phyloP scores from a whole-genome alignment of 1,140 invertebrate genomes.

The Drosophila malerkotliana region DNA sequence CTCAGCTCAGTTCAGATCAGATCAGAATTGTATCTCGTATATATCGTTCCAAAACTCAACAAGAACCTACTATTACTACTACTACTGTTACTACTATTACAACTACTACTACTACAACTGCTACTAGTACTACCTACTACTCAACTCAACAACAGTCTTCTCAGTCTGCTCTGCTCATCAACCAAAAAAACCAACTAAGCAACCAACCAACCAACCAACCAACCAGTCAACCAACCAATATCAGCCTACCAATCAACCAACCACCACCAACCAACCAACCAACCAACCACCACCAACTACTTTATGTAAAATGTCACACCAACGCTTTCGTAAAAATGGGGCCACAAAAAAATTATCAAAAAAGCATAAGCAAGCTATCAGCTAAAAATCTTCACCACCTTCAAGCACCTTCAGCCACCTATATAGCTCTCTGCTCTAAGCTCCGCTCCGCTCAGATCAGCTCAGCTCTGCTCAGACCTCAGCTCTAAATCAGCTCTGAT shows the following conservation, averaged over 20 bases:
- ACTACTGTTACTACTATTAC: constrained; percentile 9
- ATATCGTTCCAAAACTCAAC: constrained; percentile 41
- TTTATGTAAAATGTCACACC: constrained; percentile 58
- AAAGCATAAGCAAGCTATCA: constrained; percentile 22
- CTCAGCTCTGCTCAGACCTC: constrained; percentile 7
- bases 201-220: constrained; percentile 33
- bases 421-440: constrained; percentile 41
- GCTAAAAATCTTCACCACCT: constrained; percentile 52
- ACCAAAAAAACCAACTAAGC: constrained; percentile 31
- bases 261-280: constrained; percentile 39
- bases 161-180: constrained; percentile 65
- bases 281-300: constrained; percentile 46
- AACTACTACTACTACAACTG: constrained; percentile 11
- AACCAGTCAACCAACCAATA: constrained; percentile 40
- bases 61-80: constrained; percentile 21
- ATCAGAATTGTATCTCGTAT: constrained; percentile 40
- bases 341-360: constrained; percentile 32
- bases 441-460: constrained; percentile 31
- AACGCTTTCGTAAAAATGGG: constrained; percentile 46
- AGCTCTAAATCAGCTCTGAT: constrained; percentile 26
- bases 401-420: constrained; percentile 48
- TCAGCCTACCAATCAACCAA: constrained; percentile 25
- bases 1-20: constrained; percentile 14
- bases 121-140: constrained; percentile 22
- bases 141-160: constrained; percentile 61